phyloP scores from a whole-genome alignment of 2,797 vertebrate genomes.

The Chrosomus eos region DNA sequence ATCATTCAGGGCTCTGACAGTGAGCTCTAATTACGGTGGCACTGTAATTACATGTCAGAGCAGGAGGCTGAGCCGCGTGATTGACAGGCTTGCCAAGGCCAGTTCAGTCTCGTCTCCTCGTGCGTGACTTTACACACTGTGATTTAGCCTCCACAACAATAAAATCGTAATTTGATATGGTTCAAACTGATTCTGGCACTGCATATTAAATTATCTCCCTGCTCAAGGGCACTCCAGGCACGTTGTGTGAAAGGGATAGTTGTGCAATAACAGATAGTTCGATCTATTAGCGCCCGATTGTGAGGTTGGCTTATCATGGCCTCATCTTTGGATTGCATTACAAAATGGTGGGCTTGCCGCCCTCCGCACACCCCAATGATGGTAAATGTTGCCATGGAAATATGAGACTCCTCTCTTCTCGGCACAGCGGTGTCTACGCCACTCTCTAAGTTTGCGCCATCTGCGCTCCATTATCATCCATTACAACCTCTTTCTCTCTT shows the following conservation, averaged over 20 bases:
- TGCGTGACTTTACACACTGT: constrained; percentile 54
- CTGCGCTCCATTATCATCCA: constrained; percentile 36
- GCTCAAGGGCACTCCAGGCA: constrained; percentile 57
- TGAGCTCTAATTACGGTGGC: constrained; percentile 58
- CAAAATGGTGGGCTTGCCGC: constrained; percentile 60
- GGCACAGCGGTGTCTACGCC: constrained; percentile 41
- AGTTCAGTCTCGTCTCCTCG: constrained; percentile 54
- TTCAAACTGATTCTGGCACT: constrained; percentile 60
- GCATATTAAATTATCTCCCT: constrained; percentile 60
- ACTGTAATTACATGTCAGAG: constrained; percentile 66
- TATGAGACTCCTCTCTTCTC: constrained; percentile 51
- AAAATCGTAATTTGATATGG: constrained; percentile 63
- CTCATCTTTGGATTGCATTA: constrained; percentile 51
- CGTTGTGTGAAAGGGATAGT: constrained; percentile 45
- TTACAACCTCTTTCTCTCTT: constrained; percentile 23
- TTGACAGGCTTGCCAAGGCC: constrained; percentile 62
- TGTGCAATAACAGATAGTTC: constrained; percentile 47
- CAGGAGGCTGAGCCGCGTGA: constrained; percentile 56
- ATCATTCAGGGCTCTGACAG: constrained; percentile 59
- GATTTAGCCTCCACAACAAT: constrained; percentile 62
- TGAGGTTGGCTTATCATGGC: constrained; percentile 50
- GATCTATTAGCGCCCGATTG: constrained; percentile 41
- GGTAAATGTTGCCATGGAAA: constrained; percentile 65
- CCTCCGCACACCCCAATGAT: constrained; percentile 42
- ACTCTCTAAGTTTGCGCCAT: constrained; percentile 22